Conservation (phyloP, 2,888 invertebrate species). For the Caenorhabditis doughertyi region DNA sequence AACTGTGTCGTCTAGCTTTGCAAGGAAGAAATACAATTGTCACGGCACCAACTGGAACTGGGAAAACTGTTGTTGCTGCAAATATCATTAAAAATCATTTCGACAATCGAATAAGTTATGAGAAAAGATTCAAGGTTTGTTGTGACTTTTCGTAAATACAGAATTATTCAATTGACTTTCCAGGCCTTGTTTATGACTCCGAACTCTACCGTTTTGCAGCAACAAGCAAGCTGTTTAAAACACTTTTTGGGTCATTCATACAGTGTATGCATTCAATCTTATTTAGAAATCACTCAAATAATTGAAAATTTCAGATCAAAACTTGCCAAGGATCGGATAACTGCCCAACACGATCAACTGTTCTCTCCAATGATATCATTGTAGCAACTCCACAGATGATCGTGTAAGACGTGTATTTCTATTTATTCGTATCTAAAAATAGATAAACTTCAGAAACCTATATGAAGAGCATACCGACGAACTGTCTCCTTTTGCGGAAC, state of each 20-base stretch:
- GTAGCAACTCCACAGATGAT: constrained; percentile 84
- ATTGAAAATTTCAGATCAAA: constrained; percentile 34
- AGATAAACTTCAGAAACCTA: constrained; percentile 45
- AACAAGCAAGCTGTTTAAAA: constrained; percentile 82
- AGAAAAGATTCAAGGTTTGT: constrained; percentile 34
- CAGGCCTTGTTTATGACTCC: constrained; percentile 67
- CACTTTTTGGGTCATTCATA: constrained; percentile 75
- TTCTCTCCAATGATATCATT: constrained; percentile 72
- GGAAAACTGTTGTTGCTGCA: constrained; percentile 83
- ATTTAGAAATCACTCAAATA: constrained; percentile 4
- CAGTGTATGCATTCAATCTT: constrained; percentile 33
- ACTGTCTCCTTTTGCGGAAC: neutral
- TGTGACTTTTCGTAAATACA: neutral
- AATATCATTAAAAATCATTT: constrained; percentile 82
- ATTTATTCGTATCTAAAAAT: neutral
- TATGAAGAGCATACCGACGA: constrained; percentile 44
- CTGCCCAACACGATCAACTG: constrained; percentile 36
- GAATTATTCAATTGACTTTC: constrained; percentile 1
- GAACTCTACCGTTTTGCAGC: constrained; percentile 78
- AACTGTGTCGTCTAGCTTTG: constrained; percentile 70
- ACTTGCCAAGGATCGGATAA: constrained; percentile 55
- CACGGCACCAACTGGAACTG: constrained; percentile 83
- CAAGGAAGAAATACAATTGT: constrained; percentile 82
- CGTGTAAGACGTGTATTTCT: constrained; percentile 71
- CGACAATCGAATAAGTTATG: constrained; percentile 10